phyloP scores from a whole-genome alignment of 2,797 vertebrate species.

The Eulemur albifrons region DNA sequence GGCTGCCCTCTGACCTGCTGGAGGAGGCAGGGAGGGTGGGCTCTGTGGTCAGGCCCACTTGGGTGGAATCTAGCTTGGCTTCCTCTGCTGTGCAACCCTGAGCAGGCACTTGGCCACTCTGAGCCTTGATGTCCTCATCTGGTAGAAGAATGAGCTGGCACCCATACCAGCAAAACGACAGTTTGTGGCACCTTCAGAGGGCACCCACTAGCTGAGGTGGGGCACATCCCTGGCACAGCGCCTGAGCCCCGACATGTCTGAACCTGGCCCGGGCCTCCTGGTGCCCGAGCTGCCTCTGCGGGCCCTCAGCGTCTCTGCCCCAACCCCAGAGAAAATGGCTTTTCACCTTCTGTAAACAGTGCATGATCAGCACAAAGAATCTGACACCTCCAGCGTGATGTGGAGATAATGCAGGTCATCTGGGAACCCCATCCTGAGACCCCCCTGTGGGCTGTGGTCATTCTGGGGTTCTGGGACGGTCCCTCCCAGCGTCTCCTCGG shows the following conservation, averaged over 20 bases:
- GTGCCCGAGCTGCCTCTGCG: not conserved
- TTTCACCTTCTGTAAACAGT: not conserved
- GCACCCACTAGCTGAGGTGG: not conserved
- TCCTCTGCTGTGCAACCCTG: not conserved
- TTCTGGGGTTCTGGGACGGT: accelerated
- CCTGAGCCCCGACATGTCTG: not conserved
- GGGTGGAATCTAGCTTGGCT: not conserved
- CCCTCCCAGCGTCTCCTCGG: accelerated
- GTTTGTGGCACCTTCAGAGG: not conserved
- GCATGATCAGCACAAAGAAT: not conserved
- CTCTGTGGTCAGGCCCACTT: not conserved
- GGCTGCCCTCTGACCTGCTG: not conserved
- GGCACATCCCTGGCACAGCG: accelerated
- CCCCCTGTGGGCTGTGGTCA: accelerated
- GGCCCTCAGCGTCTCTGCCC: accelerated
- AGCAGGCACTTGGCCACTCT: not conserved
- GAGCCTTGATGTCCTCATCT: not conserved
- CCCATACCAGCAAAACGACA: not conserved
- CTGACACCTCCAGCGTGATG: accelerated
- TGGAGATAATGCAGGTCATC: not conserved
- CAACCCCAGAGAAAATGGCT: not conserved
- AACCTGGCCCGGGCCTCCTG: not conserved
- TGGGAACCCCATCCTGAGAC: accelerated
- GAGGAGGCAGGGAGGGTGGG: not conserved
- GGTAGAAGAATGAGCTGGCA: accelerated